These are phyloP conservation scores for Hyperoplus lanceolatus DNA, from an alignment of 2,797 vertebrate species.

Conservation along the genomic window DNA sequence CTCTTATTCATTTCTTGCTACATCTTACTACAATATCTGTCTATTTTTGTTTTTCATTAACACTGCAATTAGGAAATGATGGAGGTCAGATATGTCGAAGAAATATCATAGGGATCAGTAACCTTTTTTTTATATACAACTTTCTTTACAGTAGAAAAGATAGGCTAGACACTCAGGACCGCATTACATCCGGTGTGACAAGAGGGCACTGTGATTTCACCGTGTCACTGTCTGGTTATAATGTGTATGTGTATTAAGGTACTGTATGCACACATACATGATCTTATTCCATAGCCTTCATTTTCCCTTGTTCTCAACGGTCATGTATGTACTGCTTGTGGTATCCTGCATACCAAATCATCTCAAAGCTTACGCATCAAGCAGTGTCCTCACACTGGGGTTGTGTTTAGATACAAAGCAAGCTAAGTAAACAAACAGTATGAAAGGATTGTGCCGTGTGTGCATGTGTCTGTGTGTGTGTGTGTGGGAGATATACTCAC, in stretches of 20 bases:
- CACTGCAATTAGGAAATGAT: neutral
- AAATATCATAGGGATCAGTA: neutral
- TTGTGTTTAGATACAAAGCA: conserved; percentile 27
- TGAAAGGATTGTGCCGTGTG: neutral
- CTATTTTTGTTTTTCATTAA: neutral
- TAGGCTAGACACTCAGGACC: neutral
- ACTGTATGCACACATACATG: neutral
- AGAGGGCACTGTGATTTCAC: neutral
- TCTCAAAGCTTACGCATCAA: conserved; percentile 20
- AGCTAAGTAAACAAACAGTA: conserved; percentile 44
- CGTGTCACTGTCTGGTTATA: neutral
- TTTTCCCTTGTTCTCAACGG: conserved; percentile 1
- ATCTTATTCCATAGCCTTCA: conserved; percentile 11
- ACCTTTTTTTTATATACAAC: neutral
- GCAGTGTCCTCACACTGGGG: conserved; percentile 8
- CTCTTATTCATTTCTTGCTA: neutral
- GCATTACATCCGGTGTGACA: neutral
- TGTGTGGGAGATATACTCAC: conserved; percentile 3
- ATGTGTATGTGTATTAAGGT: neutral
- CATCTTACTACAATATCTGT: neutral
- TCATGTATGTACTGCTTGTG: conserved; percentile 17
- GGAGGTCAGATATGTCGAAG: neutral
- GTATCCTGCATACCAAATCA: conserved; percentile 20
- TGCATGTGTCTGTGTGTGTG: neutral
- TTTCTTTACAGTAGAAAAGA: neutral